Evolutionary conservation across 2,797 vertebrate species (phyloP).

Genomic region (Lepilemur ruficaudatus): DNA sequence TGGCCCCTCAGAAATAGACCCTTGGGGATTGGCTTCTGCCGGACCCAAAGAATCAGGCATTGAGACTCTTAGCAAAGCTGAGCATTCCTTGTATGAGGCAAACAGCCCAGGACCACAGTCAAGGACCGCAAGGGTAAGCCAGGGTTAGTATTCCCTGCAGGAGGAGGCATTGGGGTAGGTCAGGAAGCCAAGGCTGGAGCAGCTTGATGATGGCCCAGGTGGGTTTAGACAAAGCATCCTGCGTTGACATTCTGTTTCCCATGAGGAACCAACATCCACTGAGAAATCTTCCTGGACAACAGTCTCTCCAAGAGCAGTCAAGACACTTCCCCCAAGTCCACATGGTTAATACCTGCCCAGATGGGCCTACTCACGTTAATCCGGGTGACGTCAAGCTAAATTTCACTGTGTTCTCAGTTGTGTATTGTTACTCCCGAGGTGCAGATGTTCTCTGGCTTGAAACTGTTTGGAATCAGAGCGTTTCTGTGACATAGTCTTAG

Average conservation of each 20-base stretch:
- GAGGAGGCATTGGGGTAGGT: neutral
- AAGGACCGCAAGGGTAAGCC: neutral
- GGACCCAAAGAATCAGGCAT: neutral
- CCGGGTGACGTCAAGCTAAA: neutral
- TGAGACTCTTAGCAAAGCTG: neutral
- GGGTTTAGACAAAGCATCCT: neutral
- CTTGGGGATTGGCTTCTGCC: neutral
- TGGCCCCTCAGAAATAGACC: neutral
- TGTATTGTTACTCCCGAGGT: neutral
- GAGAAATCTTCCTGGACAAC: neutral
- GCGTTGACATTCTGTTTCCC: neutral
- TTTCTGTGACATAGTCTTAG: neutral
- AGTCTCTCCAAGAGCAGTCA: neutral
- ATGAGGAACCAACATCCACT: neutral
- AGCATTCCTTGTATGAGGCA: neutral
- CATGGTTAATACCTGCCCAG: neutral
- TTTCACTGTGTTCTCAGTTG: neutral
- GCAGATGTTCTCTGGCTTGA: neutral
- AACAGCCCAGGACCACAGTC: neutral
- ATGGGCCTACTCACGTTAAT: accelerated
- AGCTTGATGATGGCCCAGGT: accelerated
- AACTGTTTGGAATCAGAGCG: neutral
- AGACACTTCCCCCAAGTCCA: neutral
- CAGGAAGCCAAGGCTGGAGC: neutral
- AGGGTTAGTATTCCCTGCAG: accelerated